Base-by-base conservation (phyloP, 2,888 invertebrate species). In the Cataglyphis livida region DNA sequence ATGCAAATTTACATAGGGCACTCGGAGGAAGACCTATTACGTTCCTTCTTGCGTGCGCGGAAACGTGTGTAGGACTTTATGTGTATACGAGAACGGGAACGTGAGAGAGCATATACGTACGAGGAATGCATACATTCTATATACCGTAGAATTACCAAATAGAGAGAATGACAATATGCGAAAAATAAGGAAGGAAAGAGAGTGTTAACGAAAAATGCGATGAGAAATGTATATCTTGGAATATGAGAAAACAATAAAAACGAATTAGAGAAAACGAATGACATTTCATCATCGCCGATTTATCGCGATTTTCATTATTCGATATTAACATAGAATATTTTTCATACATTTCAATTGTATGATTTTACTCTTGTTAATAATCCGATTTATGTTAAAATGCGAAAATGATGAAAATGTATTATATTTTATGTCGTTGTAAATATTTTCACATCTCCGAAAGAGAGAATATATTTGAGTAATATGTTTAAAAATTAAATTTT, bases 1-100 rank as follows among this genome's bases (percentile, higher is more conserved):
- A 87, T 89, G 91, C 87, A 91, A 91, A 90, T 90, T 90, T 90
- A 87, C 91, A 89, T 82, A 87, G 82, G 84, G 85, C 65, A 84
- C 76, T 66, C 82, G 38, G 71, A 85, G 85, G 83, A 91, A 90
- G 88, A 90, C 84, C 90, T 88, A 90, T 91, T 90, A 90, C 90
- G 87, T 86, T 87, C 82, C 82, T 87, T 85, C 85, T 82, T 82
- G 71, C 62, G 28, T 74, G 71, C 66, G 44, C 25, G 59, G 70
- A 61, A 57, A 28, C 25, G 3, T 41, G 61, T n/a, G 15, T 66
- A 32, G 64, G 59, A 68, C 4, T 41, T 15, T 61, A 44, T 57
- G 15, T 41, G 41, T 41, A 12, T 44, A 21, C 25, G 18, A 59
- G 62, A 44, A 51, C 9, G 15, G 10, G 38, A 21, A 21, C 28